Conservation (phyloP, 2,888 invertebrate genomes). For the Lithophane semibrunnea region DNA sequence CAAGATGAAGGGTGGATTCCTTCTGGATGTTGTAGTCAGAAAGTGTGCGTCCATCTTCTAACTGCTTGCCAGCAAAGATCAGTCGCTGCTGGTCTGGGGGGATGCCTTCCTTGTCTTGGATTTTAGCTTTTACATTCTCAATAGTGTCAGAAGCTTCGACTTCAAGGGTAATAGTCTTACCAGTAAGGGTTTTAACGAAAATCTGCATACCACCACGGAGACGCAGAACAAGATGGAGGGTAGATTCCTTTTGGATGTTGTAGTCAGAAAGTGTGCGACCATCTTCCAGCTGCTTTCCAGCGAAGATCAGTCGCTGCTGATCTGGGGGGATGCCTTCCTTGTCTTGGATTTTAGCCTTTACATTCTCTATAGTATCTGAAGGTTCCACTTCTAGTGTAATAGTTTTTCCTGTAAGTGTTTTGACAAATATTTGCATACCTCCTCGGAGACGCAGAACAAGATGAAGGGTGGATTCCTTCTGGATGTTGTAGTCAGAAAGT, state of each 20-base stretch:
- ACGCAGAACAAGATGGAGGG: constrained; percentile 80
- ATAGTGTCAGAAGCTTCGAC: constrained; percentile 83
- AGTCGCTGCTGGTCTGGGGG: constrained; percentile 84
- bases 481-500: background rate
- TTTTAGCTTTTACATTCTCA: constrained; percentile 84
- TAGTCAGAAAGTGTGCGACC: constrained; percentile 82
- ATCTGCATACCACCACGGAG: constrained; percentile 84
- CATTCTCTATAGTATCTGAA: constrained; percentile 83
- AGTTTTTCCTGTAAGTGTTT: constrained; percentile 92
- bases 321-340: constrained; percentile 84
- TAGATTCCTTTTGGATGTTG: constrained; percentile 83
- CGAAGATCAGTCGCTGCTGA: constrained; percentile 82
- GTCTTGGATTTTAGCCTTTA: constrained; percentile 83
- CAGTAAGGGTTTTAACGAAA: constrained; percentile 83
- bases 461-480: background rate
- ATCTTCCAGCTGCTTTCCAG: constrained; percentile 82
- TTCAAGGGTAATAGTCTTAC: constrained; percentile 83
- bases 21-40: constrained; percentile 85
- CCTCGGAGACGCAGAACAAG: background rate
- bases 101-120: constrained; percentile 84
- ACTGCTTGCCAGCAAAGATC: constrained; percentile 83
- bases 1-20: constrained; percentile 82
- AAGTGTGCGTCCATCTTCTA: constrained; percentile 83
- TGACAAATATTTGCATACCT: constrained; percentile 81
- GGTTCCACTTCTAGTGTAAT: constrained; percentile 82